Conservation (phyloP, 2,888 invertebrate species). For the Agrotis segetum region DNA sequence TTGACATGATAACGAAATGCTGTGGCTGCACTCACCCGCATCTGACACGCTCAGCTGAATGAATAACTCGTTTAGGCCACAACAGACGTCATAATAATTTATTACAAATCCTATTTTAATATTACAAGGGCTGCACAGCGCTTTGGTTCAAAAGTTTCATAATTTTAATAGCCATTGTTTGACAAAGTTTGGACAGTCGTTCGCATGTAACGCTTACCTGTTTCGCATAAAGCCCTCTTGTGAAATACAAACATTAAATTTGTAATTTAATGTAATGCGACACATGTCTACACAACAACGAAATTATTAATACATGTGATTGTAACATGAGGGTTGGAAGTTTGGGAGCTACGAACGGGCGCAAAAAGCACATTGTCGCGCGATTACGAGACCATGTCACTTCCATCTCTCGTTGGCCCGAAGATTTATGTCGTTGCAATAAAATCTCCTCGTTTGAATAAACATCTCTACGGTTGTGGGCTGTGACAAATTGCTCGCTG, state of each 20-base stretch:
- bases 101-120: conserved; percentile 80
- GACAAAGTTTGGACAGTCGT: conserved; percentile 49
- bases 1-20: conserved; percentile 85
- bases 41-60: conserved; percentile 79
- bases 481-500: conserved; percentile 87
- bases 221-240: conserved; percentile 22
- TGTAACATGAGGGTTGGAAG: conserved; percentile 57
- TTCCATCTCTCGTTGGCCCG: conserved; percentile 81
- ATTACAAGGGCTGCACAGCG: conserved; percentile 72
- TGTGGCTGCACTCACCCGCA: conserved; percentile 70
- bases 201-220: conserved; percentile 27
- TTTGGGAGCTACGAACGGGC: conserved; percentile 46
- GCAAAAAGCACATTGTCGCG: conserved; percentile 78
- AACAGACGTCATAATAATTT: conserved; percentile 72
- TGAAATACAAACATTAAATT: conserved; percentile 38
- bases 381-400: conserved; percentile 83
- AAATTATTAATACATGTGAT: conserved; percentile 68
- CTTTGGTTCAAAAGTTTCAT: conserved; percentile 70
- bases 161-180: conserved; percentile 61
- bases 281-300: conserved; percentile 21
- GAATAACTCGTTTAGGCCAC: conserved; percentile 79
- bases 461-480: conserved; percentile 83
- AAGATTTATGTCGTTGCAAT: conserved; percentile 89
- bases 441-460: conserved; percentile 90
- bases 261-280: background rate